Evolutionary conservation across 2,113 vertebrate genomes (phyloP).

Genomic region (Oxyura jamaicensis): DNA sequence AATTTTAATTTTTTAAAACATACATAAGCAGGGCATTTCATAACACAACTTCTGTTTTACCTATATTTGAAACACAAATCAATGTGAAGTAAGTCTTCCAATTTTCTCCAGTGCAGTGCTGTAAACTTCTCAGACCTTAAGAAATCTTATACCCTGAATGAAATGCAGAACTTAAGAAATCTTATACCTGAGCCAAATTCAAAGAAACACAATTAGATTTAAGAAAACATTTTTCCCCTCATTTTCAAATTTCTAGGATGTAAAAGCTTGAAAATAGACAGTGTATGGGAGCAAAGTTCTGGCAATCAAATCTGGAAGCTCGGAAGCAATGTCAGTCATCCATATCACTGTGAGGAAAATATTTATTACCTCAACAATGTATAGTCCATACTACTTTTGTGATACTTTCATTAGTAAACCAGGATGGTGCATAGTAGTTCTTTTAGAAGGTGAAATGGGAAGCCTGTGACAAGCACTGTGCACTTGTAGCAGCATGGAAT

Average conservation of each 20-base stretch:
- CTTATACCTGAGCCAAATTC: not conserved
- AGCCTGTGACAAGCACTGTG: not conserved
- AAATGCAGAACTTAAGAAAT: not conserved
- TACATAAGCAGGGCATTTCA: not conserved
- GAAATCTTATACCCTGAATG: not conserved
- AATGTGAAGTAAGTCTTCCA: not conserved
- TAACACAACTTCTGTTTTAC: not conserved
- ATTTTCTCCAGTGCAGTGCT: not conserved
- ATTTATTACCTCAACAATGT: not conserved
- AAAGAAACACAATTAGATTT: not conserved
- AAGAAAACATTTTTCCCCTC: not conserved
- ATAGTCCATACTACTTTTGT: not conserved
- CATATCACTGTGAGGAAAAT: not conserved
- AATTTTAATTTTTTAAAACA: not conserved
- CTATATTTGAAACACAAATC: not conserved
- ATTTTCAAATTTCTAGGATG: not conserved
- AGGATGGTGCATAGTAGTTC: rapidly evolving
- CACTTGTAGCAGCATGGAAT: not conserved
- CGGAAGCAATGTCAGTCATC: not conserved
- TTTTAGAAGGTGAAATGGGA: not conserved
- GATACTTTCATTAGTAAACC: not conserved
- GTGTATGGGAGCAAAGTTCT: not conserved
- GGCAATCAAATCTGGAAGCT: not conserved
- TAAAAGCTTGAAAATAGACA: not conserved
- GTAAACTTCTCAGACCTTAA: not conserved